Evolutionary conservation across 2,888 invertebrate genomes (phyloP).

Genomic region (Syrphus vitripennis): DNA sequence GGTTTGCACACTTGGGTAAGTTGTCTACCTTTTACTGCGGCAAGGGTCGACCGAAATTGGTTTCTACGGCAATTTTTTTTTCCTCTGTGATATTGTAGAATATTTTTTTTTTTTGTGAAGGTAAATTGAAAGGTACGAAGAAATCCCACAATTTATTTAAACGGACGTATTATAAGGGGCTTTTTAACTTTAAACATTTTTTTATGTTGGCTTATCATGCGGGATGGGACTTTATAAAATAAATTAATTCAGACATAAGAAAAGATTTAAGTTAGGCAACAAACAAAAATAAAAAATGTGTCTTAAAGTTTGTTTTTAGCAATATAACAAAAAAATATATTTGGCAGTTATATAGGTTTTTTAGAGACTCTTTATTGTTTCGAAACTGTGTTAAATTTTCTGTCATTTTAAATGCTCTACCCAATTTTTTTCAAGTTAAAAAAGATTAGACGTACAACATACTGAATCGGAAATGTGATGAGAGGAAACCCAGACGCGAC

Average conservation of each 20-base stretch:
- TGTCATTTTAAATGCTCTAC: no score
- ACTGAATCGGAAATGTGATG: no score
- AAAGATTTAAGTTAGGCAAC: neutral
- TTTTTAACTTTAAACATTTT: neutral
- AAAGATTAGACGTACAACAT: no score
- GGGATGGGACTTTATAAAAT: neutral
- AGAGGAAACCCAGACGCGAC: no score
- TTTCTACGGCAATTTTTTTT: neutral
- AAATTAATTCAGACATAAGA: neutral
- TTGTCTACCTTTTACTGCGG: constrained; percentile 6
- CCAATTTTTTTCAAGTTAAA: no score
- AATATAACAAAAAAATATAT: no score
- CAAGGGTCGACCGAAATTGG: constrained; percentile 9
- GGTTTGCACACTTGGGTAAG: constrained; percentile 12
- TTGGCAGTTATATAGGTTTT: no score
- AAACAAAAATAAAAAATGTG: neutral
- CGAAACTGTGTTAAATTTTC: no score
- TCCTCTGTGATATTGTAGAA: neutral
- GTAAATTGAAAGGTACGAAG: neutral
- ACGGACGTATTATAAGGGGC: neutral
- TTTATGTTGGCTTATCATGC: neutral
- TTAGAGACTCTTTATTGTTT: no score
- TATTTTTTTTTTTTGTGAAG: neutral
- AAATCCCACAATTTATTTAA: neutral
- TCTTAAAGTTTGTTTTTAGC: neutral